Conservation (phyloP, 2,113 vertebrate genomes). For the Cichladusa arquata region DNA sequence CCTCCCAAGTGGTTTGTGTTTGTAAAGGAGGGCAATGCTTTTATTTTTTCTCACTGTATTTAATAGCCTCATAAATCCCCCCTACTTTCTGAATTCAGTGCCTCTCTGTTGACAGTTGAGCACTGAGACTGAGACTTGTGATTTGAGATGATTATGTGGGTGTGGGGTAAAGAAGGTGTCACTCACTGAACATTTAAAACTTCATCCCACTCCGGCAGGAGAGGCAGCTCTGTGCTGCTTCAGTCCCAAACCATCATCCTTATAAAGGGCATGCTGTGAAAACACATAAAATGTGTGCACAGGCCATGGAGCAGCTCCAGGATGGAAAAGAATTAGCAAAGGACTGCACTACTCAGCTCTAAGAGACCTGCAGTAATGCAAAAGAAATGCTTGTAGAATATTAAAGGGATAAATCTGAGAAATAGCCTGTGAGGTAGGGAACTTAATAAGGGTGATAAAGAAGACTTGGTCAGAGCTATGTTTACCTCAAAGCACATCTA, state of each 20-base stretch:
- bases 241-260: not conserved
- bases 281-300: not conserved
- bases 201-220: constrained; percentile 15
- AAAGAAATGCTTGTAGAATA: not conserved
- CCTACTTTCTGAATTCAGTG: not conserved
- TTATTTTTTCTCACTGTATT: not conserved
- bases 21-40: not conserved
- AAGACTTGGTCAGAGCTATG: not conserved
- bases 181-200: not conserved
- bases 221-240: not conserved
- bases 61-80: not conserved
- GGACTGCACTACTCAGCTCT: not conserved
- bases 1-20: not conserved
- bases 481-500: not conserved
- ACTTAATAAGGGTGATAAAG: not conserved
- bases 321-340: not conserved
- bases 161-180: not conserved
- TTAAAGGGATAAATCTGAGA: not conserved
- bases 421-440: not conserved
- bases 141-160: constrained; percentile 13
- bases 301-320: not conserved
- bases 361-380: not conserved
- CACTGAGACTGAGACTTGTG: not conserved
- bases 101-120: not conserved
- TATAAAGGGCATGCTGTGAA: not conserved